phyloP scores from a whole-genome alignment of 1,140 invertebrate species.

The Drosophila nannoptera region DNA sequence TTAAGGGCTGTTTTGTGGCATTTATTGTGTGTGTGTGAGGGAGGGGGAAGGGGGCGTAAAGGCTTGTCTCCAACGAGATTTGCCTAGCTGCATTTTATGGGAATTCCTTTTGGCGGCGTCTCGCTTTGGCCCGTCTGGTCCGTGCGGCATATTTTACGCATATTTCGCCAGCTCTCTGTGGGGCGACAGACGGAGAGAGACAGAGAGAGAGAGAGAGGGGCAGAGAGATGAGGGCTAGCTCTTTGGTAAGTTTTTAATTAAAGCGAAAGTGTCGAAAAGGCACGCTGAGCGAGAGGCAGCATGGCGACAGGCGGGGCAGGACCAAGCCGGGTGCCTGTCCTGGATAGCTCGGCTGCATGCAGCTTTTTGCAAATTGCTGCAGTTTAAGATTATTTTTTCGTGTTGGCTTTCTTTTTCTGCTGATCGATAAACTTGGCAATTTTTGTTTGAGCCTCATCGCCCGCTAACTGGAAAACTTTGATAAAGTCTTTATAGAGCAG shows the following conservation, averaged over 20 bases:
- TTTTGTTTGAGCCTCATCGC: slow-evolving; percentile 47
- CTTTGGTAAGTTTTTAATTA: slow-evolving; percentile 74
- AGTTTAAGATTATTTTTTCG: slow-evolving; percentile 52
- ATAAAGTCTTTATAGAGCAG: slow-evolving; percentile 14
- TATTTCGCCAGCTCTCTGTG: slow-evolving; percentile 39
- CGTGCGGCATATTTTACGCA: slow-evolving; percentile 66
- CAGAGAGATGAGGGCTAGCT: slow-evolving; percentile 22
- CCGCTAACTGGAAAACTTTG: slow-evolving; percentile 70
- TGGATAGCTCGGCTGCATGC: slow-evolving; percentile 23
- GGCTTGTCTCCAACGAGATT: slow-evolving; percentile 44
- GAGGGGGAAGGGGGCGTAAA: neutral
- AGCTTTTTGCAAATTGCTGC: slow-evolving; percentile 63
- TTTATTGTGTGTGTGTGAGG: slow-evolving; percentile 19
- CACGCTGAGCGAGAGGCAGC: slow-evolving; percentile 39
- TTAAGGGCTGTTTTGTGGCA: slow-evolving; percentile 1
- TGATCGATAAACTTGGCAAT: slow-evolving; percentile 71
- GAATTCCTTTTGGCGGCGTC: slow-evolving; percentile 30
- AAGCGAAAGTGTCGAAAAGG: slow-evolving; percentile 72
- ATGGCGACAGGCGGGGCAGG: slow-evolving; percentile 17
- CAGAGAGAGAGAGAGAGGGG: neutral
- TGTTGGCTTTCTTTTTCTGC: slow-evolving; percentile 15
- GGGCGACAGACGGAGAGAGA: slow-evolving; percentile 16
- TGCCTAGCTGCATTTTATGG: slow-evolving; percentile 63
- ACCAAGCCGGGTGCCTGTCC: slow-evolving; percentile 7
- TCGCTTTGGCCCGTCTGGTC: slow-evolving; percentile 21